Conservation (phyloP, 2,888 invertebrate species). For the Troides oblongomaculatus region DNA sequence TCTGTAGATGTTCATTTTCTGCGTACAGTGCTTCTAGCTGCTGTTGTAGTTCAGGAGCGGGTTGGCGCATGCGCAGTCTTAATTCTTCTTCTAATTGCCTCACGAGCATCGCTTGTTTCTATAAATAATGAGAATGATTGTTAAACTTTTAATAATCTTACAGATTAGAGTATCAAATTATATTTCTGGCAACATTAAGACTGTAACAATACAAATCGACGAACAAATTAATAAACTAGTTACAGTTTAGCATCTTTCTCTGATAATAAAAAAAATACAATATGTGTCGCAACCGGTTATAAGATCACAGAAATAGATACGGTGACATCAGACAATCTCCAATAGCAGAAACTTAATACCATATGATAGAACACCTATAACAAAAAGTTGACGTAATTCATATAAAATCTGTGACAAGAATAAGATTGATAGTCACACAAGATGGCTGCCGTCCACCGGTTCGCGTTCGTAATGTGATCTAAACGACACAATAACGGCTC, state of each 20-base stretch:
- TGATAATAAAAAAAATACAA: no score
- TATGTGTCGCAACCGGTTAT: no score
- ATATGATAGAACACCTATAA: background rate
- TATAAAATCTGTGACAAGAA: slow-evolving; percentile 3
- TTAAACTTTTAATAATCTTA: no score
- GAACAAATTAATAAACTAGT: no score
- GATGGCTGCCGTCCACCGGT: background rate
- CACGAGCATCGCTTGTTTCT: slow-evolving; percentile 98
- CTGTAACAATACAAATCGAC: no score
- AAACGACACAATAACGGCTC: slow-evolving; percentile 18
- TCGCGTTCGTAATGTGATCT: slow-evolving; percentile 22
- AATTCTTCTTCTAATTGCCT: slow-evolving; percentile 96
- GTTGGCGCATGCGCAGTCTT: slow-evolving; percentile 91
- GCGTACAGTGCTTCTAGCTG: slow-evolving; percentile 95
- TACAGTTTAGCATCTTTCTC: no score
- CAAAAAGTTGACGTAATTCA: slow-evolving; percentile 1
- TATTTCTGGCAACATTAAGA: no score
- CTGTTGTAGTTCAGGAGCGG: slow-evolving; percentile 94
- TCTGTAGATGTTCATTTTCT: slow-evolving; percentile 95
- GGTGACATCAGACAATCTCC: background rate
- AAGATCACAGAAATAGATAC: background rate
- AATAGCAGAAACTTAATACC: background rate
- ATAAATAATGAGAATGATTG: slow-evolving; percentile 51
- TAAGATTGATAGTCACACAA: slow-evolving; percentile 13
- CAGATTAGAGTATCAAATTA: no score